phyloP scores from a whole-genome alignment of 2,797 vertebrate species.

The Nyctibius grandis region DNA sequence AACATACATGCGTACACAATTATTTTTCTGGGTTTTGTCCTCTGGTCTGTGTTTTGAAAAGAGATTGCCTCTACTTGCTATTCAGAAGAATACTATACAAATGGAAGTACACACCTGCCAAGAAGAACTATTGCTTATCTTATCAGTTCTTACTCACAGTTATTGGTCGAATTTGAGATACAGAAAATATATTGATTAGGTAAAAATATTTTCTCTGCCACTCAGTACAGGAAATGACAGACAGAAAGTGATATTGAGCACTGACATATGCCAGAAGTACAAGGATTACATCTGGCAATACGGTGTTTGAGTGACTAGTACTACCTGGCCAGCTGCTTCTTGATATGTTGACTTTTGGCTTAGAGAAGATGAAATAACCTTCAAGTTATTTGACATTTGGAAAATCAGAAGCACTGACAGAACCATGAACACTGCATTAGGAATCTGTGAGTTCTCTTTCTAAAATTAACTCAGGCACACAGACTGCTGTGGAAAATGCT shows the following conservation, averaged over 20 bases:
- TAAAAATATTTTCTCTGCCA: not conserved
- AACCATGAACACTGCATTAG: not conserved
- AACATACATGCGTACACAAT: not conserved
- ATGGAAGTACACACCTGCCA: not conserved
- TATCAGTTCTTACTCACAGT: not conserved
- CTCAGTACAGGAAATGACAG: not conserved
- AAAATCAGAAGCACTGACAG: not conserved
- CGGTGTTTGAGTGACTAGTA: not conserved
- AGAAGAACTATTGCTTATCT: not conserved
- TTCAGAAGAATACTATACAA: not conserved
- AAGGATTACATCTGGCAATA: not conserved
- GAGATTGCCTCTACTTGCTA: not conserved
- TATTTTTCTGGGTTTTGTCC: not conserved
- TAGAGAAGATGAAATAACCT: not conserved
- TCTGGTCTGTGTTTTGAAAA: not conserved
- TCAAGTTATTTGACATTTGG: not conserved
- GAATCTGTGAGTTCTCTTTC: not conserved
- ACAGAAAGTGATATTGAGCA: not conserved
- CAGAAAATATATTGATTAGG: not conserved
- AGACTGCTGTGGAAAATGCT: not conserved
- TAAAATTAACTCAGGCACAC: not conserved
- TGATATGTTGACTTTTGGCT: not conserved
- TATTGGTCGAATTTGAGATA: not conserved
- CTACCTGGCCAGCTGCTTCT: not conserved
- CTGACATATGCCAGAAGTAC: not conserved